phyloP scores from a whole-genome alignment of 2,113 vertebrate species.

The Oophaga pumilio region DNA sequence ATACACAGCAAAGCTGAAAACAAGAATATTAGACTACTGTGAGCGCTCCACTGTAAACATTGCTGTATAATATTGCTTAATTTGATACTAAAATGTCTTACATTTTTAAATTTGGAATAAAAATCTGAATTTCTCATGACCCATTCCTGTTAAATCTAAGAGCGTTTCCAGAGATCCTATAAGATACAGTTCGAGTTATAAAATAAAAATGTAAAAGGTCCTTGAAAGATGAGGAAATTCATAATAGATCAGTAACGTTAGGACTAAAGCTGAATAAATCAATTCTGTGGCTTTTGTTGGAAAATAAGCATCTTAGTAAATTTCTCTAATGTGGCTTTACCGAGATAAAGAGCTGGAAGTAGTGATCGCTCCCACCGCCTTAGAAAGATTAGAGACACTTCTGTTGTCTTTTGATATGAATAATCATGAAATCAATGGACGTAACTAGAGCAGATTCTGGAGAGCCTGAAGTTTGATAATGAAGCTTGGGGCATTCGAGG shows the following conservation, averaged over 20 bases:
- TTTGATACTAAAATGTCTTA: too few relatives aligned
- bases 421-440: conserved; percentile 9
- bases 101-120: neutral
- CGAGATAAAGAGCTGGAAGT: neutral
- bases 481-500: neutral
- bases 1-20: too few relatives aligned
- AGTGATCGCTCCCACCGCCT: neutral
- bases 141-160: neutral
- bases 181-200: neutral
- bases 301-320: neutral
- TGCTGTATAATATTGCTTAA: too few relatives aligned
- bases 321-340: neutral
- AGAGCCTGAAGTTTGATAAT: neutral
- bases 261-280: neutral
- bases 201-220: neutral
- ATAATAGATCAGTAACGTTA: neutral
- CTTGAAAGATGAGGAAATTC: neutral
- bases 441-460: conserved; percentile 12
- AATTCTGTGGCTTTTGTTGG: neutral
- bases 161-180: neutral
- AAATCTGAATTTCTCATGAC: neutral
- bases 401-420: conserved; percentile 22
- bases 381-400: conserved; percentile 2
- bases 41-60: too few relatives aligned
- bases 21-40: too few relatives aligned